These are phyloP conservation scores for Gymnocypris eckloni DNA, from an alignment of 2,797 vertebrate genomes.

Conservation along the genomic window DNA sequence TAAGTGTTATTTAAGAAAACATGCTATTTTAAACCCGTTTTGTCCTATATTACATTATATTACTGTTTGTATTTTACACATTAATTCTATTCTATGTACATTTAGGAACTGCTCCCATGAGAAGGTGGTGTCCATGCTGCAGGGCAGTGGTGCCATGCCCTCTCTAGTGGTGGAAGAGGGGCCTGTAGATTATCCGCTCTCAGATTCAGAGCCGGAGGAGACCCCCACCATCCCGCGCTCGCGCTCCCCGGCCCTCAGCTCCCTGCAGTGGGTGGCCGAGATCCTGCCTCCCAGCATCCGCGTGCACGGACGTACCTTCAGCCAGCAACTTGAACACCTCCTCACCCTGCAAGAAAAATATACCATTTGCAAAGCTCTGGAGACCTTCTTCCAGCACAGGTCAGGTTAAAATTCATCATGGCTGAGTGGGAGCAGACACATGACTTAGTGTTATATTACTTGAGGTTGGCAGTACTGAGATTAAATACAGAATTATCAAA, in stretches of 20 bases:
- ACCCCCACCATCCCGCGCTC: constrained; percentile 71
- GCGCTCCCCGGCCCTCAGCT: constrained; percentile 90
- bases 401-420: constrained; percentile 61
- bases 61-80: background rate
- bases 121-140: constrained; percentile 99
- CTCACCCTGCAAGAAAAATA: constrained; percentile 93
- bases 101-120: constrained; percentile 96
- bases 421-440: constrained; percentile 3
- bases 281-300: constrained; percentile 96
- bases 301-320: constrained; percentile 94
- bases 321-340: constrained; percentile 95
- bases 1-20: background rate
- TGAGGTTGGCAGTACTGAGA: background rate
- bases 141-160: constrained; percentile 96
- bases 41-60: background rate
- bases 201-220: constrained; percentile 86
- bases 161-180: constrained; percentile 95
- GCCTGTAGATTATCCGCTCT: constrained; percentile 80
- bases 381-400: constrained; percentile 99
- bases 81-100: constrained; percentile 17
- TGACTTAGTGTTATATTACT: background rate
- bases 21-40: background rate
- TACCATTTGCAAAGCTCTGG: constrained; percentile 90
- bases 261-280: constrained; percentile 97
- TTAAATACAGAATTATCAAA: background rate